Evolutionary conservation across 2,888 invertebrate genomes (phyloP).

Genomic region (Trypoxylon attenuatum): DNA sequence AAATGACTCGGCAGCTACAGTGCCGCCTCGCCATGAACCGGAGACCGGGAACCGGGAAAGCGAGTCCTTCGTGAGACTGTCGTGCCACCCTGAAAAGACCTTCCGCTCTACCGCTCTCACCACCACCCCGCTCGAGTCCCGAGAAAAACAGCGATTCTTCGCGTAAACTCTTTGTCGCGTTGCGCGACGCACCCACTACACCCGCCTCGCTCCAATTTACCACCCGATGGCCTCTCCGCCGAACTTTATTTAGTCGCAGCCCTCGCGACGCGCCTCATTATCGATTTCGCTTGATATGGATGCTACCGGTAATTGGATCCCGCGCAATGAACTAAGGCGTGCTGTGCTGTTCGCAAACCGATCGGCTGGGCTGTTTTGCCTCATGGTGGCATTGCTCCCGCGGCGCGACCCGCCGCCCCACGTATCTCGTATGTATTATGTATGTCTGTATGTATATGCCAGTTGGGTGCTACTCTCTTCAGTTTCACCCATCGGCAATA

Average conservation of each 20-base stretch:
- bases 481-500: slow-evolving; percentile 68
- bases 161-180: slow-evolving; percentile 31
- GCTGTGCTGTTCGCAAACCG: too few species aligned
- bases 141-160: slow-evolving; percentile 43
- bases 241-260: slow-evolving; percentile 5
- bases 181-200: too few species aligned
- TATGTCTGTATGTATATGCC: background rate
- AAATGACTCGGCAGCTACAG: slow-evolving; percentile 55
- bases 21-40: slow-evolving; percentile 13
- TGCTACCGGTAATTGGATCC: slow-evolving; percentile 21
- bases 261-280: background rate
- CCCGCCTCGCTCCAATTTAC: background rate
- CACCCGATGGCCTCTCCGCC: slow-evolving; percentile 6
- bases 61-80: slow-evolving; percentile 48
- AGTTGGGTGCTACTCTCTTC: too few species aligned
- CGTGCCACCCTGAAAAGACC: slow-evolving; percentile 40
- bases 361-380: background rate
- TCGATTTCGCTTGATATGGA: slow-evolving; percentile 1
- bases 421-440: background rate
- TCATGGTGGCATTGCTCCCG: background rate
- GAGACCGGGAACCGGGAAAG: too few species aligned
- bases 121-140: too few species aligned
- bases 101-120: slow-evolving; percentile 31
- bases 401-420: background rate
- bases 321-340: slow-evolving; percentile 12